Percentiles rank a stretch among this genome's conserved stretches.
Conservation (phyloP, 1,140 invertebrate species). For the Reticulitermes speratus region DNA sequence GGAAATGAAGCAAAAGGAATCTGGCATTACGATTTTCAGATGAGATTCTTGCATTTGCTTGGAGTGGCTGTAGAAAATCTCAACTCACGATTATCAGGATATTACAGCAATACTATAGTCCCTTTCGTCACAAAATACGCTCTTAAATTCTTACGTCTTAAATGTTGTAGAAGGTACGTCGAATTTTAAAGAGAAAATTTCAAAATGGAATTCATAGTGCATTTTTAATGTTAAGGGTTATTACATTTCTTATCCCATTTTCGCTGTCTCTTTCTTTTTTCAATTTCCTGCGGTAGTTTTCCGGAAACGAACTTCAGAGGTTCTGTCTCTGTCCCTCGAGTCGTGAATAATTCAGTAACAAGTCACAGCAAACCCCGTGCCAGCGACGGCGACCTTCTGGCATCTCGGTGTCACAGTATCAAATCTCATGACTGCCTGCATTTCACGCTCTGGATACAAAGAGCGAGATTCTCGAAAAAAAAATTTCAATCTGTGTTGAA, state of each 20-base stretch:
- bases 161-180: neutral
- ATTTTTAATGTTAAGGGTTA: slow-evolving; percentile 18
- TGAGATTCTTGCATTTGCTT: no score
- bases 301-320: neutral
- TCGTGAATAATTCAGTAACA: slow-evolving; percentile 16
- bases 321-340: neutral
- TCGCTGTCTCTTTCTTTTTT: neutral
- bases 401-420: slow-evolving; percentile 10
- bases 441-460: neutral
- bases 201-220: neutral
- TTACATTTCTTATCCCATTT: neutral
- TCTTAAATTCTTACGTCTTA: neutral
- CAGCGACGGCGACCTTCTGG: neutral
- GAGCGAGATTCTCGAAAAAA: no score
- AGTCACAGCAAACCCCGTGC: neutral
- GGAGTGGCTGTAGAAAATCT: no score
- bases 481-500: neutral
- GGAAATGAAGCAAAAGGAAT: no score
- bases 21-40: no score
- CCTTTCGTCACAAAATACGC: no score
- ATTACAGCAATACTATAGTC: no score
- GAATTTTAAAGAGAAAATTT: neutral
- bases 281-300: slow-evolving; percentile 4
- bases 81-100: no score
- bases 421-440: neutral